Evolutionary conservation across 2,113 vertebrate species (phyloP).

Genomic region (Gavia stellata): DNA sequence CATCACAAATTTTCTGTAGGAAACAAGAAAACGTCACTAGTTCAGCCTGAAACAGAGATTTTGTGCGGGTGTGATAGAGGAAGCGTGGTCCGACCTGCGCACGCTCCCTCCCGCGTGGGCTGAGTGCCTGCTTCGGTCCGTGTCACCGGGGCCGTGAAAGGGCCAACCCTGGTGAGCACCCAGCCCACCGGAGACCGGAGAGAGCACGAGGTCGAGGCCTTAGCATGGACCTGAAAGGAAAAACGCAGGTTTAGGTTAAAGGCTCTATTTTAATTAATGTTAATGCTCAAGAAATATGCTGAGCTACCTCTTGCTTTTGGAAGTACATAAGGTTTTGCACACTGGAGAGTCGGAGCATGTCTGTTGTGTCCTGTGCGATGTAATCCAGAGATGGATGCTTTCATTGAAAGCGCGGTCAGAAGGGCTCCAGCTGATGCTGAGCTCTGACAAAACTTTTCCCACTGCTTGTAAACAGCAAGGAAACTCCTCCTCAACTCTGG

Average conservation of each 20-base stretch:
- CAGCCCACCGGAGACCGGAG: not conserved
- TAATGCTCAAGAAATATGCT: not conserved
- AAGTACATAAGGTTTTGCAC: not conserved
- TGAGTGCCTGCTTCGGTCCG: not conserved
- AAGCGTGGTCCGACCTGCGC: fast-evolving
- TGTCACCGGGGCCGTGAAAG: not conserved
- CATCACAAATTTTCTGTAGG: not conserved
- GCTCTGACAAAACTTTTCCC: not conserved
- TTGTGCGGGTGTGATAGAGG: not conserved
- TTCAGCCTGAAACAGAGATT: fast-evolving
- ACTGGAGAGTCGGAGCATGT: not conserved
- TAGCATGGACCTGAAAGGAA: not conserved
- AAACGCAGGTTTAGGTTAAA: not conserved
- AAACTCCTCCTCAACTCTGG: not conserved
- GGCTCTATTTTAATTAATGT: not conserved
- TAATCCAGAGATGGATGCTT: not conserved
- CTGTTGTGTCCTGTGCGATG: fast-evolving
- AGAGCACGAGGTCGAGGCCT: fast-evolving
- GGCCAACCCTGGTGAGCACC: not conserved
- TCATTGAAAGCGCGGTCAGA: not conserved
- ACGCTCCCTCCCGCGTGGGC: fast-evolving
- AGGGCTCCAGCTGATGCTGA: not conserved
- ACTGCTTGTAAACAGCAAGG: not conserved
- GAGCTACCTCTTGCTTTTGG: not conserved
- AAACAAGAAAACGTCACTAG: not conserved